Evolutionary conservation across 2,888 invertebrate species (phyloP), one percentile per base, ranked within the genome.

Genomic region (Temnothorax ravouxi): DNA sequence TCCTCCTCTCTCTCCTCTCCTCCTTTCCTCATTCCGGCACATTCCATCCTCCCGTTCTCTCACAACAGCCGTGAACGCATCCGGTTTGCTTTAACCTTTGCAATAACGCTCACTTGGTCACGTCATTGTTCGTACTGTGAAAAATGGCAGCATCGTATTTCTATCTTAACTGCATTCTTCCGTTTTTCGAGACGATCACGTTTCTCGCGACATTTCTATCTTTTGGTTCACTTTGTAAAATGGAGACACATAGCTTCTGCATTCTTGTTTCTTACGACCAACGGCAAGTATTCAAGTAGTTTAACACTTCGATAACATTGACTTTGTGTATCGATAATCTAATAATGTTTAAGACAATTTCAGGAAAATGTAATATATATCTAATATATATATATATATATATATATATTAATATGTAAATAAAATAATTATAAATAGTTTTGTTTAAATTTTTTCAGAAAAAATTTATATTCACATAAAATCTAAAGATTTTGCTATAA

Each of bases 81-180:
- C 59, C 59, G 79, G 79, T 72, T 80, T 59, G 59, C 72, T 80
- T 72, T 80, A 80, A 72, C 59, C 56, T 72, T 80, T 59, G 79
- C 79, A 72, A 80, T 80, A 80, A 50, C 47, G 72, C 47, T 59
- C 25, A 69, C 79, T 72, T 47, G 79, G 71, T 79, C 79, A 80
- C 38, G 79, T 72, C 72, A 80, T 80, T 72, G 79, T 61, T 80
- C 79, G 79, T 50, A 59, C 72, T 8, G 50, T 80, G 79, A 80
- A 80, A 80, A 80, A 80, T 80, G 47, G 56, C 72, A 6, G 44
- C 21, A 21, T 15, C 59, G 47, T 56, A 47, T 79, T 77, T 77
- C 38, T 41, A 50, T 47, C 47, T 77, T 77, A 77, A 69, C 77
- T 59, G 44, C 54, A 79, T 79, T 79, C 59, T 71, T 18, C 21